These are phyloP conservation scores for Ophion slaviceki DNA, from an alignment of 2,888 invertebrate species.

Conservation along the genomic window DNA sequence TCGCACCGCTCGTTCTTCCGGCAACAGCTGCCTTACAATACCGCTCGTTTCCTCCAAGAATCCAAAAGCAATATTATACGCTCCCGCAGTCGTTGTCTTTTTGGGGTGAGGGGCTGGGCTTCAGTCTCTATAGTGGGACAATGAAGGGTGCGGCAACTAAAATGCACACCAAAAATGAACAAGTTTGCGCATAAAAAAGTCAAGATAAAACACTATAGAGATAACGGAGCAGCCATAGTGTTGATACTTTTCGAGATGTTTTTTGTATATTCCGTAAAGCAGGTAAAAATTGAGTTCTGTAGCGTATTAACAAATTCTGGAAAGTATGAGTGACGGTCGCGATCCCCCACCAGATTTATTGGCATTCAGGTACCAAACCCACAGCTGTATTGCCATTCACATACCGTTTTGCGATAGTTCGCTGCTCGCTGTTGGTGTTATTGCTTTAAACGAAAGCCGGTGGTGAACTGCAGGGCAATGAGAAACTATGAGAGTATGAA, in stretches of 20 bases:
- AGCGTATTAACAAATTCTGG: too few relatives aligned
- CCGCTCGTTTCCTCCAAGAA: conserved; percentile 74
- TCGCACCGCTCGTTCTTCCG: conserved; percentile 70
- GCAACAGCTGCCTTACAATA: conserved; percentile 79
- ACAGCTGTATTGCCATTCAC: too few relatives aligned
- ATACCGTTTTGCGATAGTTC: not conserved
- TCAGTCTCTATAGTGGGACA: not conserved
- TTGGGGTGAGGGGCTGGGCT: not conserved
- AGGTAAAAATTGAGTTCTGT: too few relatives aligned
- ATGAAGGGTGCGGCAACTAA: too few relatives aligned
- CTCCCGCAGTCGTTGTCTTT: conserved; percentile 61
- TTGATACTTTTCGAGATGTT: too few relatives aligned
- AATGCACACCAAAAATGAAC: conserved; percentile 37
- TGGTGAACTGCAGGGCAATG: conserved; percentile 19
- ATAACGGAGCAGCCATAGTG: too few relatives aligned
- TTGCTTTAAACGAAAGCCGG: conserved; percentile 81
- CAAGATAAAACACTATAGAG: not conserved
- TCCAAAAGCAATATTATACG: conserved; percentile 79
- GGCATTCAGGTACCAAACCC: too few relatives aligned
- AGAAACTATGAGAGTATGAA: conserved; percentile 3
- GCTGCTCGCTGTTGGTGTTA: conserved; percentile 78
- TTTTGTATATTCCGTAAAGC: too few relatives aligned
- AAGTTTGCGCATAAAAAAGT: conserved; percentile 18
- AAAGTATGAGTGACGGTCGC: too few relatives aligned
- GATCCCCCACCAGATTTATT: too few relatives aligned